A percentile compares a stretch with the other conserved stretches of the same genome.
These are phyloP conservation scores for Tromatobia lineatoria DNA, from an alignment of 2,888 invertebrate species.

Conservation along the genomic window DNA sequence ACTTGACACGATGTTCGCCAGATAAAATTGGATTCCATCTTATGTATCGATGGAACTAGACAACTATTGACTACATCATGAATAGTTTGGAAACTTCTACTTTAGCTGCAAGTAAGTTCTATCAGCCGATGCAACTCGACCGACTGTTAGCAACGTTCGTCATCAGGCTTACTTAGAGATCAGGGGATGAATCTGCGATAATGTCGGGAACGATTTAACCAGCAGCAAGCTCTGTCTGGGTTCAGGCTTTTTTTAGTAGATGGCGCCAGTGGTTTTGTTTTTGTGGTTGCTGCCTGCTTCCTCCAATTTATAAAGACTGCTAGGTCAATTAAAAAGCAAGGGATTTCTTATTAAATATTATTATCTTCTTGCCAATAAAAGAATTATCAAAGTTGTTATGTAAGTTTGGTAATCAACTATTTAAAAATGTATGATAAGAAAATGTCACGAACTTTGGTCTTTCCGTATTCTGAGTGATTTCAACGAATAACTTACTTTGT, in stretches of 20 bases:
- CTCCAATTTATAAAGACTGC: not conserved
- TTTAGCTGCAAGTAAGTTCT: constrained; percentile 22
- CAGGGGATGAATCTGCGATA: not conserved
- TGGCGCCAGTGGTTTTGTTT: constrained; percentile 8
- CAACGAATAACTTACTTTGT: too few relatives aligned
- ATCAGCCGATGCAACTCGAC: not conserved
- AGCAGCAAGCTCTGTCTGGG: not conserved
- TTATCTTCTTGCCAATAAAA: too few relatives aligned
- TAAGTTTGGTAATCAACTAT: too few relatives aligned
- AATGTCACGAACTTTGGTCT: too few relatives aligned
- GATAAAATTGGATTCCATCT: constrained; percentile 25
- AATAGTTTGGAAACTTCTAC: not conserved
- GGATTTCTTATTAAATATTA: too few relatives aligned
- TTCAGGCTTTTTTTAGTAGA: constrained; percentile 5
- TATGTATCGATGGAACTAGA: not conserved
- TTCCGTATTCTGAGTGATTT: too few relatives aligned
- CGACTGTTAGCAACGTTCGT: constrained; percentile 2
- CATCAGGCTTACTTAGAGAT: not conserved
- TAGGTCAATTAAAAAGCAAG: not conserved
- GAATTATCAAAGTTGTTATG: too few relatives aligned
- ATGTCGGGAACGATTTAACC: constrained; percentile 13
- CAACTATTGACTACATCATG: not conserved
- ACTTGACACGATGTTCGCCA: not conserved
- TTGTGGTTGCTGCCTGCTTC: not conserved
- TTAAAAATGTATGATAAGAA: too few relatives aligned